A percentile compares a stretch with the other conserved stretches of the same genome.
These are phyloP conservation scores for Drosophila mulleri DNA, from an alignment of 2,888 invertebrate species.

Conservation along the genomic window DNA sequence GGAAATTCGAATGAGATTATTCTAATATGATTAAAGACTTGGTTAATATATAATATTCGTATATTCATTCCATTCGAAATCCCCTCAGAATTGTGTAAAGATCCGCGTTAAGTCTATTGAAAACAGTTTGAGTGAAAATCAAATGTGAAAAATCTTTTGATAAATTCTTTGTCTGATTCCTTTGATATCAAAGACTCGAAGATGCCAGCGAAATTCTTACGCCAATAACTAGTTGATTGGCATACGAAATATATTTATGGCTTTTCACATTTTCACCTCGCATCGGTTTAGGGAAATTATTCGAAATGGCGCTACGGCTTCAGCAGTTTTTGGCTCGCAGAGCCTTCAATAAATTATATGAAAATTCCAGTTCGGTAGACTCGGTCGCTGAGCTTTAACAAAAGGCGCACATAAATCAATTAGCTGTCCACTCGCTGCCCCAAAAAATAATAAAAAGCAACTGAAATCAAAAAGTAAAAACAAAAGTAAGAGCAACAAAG, in stretches of 20 bases:
- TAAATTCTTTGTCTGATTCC: neutral
- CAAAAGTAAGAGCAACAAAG: slow-evolving; percentile 63
- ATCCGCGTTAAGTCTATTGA: too few relatives aligned
- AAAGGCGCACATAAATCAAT: slow-evolving; percentile 79
- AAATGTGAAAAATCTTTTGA: neutral
- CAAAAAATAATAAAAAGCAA: slow-evolving; percentile 27
- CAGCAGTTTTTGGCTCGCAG: slow-evolving; percentile 11
- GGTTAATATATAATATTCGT: too few relatives aligned
- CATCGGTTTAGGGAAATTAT: slow-evolving; percentile 27
- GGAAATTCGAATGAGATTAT: too few relatives aligned
- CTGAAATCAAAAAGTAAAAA: slow-evolving; percentile 14
- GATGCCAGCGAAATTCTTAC: neutral
- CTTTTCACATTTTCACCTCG: slow-evolving; percentile 53
- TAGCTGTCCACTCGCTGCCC: slow-evolving; percentile 61
- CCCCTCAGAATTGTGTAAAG: neutral
- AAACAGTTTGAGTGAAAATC: neutral
- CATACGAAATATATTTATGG: slow-evolving; percentile 1
- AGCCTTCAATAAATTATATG: slow-evolving; percentile 58
- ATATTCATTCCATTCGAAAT: neutral
- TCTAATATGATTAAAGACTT: too few relatives aligned
- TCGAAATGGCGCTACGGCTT: slow-evolving; percentile 52
- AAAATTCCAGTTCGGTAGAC: slow-evolving; percentile 66
- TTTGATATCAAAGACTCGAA: neutral
- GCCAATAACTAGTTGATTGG: neutral
- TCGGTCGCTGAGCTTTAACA: slow-evolving; percentile 73